Conservation (phyloP, 2,888 invertebrate species). For the Drosophila differens region DNA sequence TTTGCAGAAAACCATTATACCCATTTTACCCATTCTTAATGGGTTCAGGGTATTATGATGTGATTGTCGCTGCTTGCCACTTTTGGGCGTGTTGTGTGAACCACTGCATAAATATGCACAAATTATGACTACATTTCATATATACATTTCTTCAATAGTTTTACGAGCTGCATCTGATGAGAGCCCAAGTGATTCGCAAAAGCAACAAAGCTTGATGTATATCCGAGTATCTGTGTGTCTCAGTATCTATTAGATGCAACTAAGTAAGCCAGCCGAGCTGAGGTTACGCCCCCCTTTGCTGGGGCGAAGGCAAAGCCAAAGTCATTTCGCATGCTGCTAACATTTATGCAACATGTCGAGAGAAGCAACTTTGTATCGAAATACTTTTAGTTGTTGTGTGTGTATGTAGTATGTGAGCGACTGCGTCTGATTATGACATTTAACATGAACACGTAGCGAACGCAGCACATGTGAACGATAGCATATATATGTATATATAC, state of each 20-base stretch:
- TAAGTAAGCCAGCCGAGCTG: conserved; percentile 33
- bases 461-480: conserved; percentile 69
- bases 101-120: conserved; percentile 57
- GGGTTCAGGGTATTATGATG: conserved; percentile 16
- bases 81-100: conserved; percentile 44
- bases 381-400: conserved; percentile 18
- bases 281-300: conserved; percentile 55
- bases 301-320: conserved; percentile 32
- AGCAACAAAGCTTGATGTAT: conserved; percentile 9
- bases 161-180: conserved; percentile 50
- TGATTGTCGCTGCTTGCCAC: conserved; percentile 42
- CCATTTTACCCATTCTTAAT: neutral
- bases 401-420: conserved; percentile 10
- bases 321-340: conserved; percentile 68
- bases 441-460: conserved; percentile 76
- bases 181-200: conserved; percentile 14
- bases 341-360: conserved; percentile 65
- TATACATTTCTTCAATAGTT: neutral
- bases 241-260: conserved; percentile 45
- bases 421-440: conserved; percentile 77
- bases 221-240: conserved; percentile 30
- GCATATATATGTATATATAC: conserved; percentile 15
- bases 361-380: conserved; percentile 63
- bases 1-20: neutral
- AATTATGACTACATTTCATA: conserved; percentile 46